Conservation (phyloP, 1,140 invertebrate genomes). For the Megathymus violae region DNA sequence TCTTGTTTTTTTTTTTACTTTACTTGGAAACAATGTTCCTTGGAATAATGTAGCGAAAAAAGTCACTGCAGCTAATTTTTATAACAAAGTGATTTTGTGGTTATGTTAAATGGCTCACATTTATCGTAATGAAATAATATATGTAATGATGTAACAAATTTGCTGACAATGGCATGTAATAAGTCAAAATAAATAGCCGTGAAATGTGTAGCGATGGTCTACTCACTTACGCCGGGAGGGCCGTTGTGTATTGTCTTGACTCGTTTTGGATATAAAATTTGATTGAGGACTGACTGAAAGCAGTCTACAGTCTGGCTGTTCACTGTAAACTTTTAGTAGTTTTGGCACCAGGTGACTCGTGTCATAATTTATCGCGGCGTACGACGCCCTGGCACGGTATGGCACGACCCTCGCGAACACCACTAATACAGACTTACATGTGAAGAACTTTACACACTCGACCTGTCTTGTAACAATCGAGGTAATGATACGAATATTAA, state of each 20-base stretch:
- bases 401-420: slow-evolving; percentile 68
- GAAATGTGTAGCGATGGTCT: not conserved
- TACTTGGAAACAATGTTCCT: too few species aligned
- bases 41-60: too few species aligned
- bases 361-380: slow-evolving; percentile 72
- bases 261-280: slow-evolving; percentile 56
- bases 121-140: too few species aligned
- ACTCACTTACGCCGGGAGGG: slow-evolving; percentile 43
- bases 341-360: slow-evolving; percentile 73
- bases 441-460: slow-evolving; percentile 52
- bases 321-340: slow-evolving; percentile 73
- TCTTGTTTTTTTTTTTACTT: too few species aligned
- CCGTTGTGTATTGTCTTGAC: slow-evolving; percentile 38
- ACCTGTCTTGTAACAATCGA: too few species aligned
- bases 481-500: too few species aligned
- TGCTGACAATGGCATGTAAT: too few species aligned
- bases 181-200: too few species aligned
- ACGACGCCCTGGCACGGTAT: slow-evolving; percentile 69
- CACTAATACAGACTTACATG: slow-evolving; percentile 57
- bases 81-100: too few species aligned
- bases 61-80: too few species aligned
- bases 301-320: slow-evolving; percentile 47
- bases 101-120: too few species aligned
- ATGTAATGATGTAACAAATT: too few species aligned
- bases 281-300: slow-evolving; percentile 27